A percentile compares a stretch with the other conserved stretches of the same genome.
phyloP scores from a whole-genome alignment of 2,113 vertebrate species.

The Eptesicus fuscus region DNA sequence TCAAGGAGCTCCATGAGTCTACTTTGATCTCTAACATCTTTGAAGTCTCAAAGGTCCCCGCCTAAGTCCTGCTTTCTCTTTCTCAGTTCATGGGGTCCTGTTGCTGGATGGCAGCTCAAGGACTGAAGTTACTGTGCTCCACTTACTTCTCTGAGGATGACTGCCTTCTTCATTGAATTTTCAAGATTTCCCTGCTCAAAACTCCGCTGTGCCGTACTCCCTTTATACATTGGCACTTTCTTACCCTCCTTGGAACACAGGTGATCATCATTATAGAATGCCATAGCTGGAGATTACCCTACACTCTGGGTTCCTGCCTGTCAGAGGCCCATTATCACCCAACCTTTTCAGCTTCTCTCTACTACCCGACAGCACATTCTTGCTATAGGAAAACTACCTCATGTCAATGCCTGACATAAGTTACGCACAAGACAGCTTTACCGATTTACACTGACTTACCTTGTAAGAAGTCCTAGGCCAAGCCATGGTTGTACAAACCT shows the following conservation, averaged over 20 bases:
- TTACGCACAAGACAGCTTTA: not conserved
- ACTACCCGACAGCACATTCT: not conserved
- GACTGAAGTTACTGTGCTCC: not conserved
- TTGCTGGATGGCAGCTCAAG: not conserved
- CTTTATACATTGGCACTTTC: slow-evolving; percentile 42
- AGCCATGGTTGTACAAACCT: slow-evolving; percentile 94
- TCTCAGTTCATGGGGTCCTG: not conserved
- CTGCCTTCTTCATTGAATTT: not conserved
- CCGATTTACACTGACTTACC: slow-evolving; percentile 75
- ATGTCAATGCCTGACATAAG: not conserved
- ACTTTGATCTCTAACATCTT: too few species aligned
- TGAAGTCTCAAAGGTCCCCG: not conserved
- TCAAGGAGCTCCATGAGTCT: not conserved
- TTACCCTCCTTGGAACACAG: not conserved
- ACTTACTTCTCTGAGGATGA: not conserved
- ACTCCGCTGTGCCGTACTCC: not conserved
- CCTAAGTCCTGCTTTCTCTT: not conserved
- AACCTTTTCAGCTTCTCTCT: not conserved
- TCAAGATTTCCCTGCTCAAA: not conserved
- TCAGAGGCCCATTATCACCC: not conserved
- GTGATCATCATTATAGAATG: not conserved
- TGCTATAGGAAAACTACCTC: not conserved
- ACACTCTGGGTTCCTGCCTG: not conserved
- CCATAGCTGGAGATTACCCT: not conserved
- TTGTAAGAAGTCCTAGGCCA: slow-evolving; percentile 94